These are phyloP conservation scores for Pseudomyrmex sp. DNA, from an alignment of 1,140 invertebrate species.

Conservation along the genomic window DNA sequence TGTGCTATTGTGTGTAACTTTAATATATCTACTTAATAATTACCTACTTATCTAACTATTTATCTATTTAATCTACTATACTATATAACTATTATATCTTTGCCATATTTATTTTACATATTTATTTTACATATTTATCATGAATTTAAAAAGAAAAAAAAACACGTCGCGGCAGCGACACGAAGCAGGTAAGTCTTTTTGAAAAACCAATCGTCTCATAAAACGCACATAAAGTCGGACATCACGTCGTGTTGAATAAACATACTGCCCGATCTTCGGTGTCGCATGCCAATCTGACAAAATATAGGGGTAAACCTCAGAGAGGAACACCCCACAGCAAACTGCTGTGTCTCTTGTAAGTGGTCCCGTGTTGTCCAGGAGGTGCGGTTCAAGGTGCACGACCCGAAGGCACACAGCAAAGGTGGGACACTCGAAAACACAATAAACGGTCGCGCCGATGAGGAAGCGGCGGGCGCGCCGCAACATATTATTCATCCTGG, in stretches of 20 bases:
- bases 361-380: constrained; percentile 93
- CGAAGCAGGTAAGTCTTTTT: constrained; percentile 49
- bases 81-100: no score
- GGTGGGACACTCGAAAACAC: constrained; percentile 95
- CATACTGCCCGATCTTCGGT: constrained; percentile 63
- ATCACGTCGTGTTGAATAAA: constrained; percentile 35
- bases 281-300: constrained; percentile 76
- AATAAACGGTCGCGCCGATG: constrained; percentile 92
- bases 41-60: no score
- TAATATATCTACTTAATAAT: no score
- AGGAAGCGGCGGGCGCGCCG: constrained; percentile 89
- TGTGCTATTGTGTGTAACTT: no score
- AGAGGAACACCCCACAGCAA: constrained; percentile 78
- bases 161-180: constrained; percentile 18
- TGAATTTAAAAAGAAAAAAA: neutral
- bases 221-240: constrained; percentile 23
- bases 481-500: constrained; percentile 92
- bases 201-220: neutral
- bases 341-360: constrained; percentile 88
- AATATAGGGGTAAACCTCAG: constrained; percentile 77
- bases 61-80: no score
- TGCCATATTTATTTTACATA: no score
- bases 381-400: constrained; percentile 97
- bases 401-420: constrained; percentile 96
- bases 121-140: no score